Evolutionary conservation across 2,797 vertebrate genomes (phyloP).

Genomic region (Hylomyscus alleni): DNA sequence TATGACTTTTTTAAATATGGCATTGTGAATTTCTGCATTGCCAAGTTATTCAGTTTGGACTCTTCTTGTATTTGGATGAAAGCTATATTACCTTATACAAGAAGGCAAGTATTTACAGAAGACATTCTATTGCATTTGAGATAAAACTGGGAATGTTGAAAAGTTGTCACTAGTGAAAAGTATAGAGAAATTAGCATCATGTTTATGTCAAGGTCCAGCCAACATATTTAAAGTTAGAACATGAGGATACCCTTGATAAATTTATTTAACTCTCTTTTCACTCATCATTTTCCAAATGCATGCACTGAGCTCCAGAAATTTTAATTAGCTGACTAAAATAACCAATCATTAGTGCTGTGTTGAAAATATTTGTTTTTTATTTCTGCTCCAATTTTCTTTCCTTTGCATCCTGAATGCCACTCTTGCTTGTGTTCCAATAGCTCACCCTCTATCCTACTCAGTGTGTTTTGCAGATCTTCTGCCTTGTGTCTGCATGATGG

Average conservation of each 20-base stretch:
- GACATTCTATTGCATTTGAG: background rate
- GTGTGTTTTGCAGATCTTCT: background rate
- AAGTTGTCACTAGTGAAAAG: background rate
- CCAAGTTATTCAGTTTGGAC: background rate
- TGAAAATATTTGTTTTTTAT: conserved; percentile 19
- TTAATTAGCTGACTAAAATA: background rate
- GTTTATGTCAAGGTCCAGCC: background rate
- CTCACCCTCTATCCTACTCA: background rate
- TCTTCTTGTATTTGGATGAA: background rate
- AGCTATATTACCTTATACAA: background rate
- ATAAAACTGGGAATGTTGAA: background rate
- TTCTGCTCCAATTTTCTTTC: conserved; percentile 46
- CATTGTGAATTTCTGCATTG: background rate
- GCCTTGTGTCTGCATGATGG: background rate
- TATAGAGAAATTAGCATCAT: background rate
- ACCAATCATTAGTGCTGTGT: background rate
- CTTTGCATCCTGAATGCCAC: background rate
- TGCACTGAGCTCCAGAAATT: background rate
- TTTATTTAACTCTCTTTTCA: conserved; percentile 27
- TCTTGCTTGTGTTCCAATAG: background rate
- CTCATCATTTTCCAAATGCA: background rate
- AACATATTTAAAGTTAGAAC: background rate
- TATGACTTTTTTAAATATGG: conserved; percentile 14
- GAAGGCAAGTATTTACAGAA: background rate
- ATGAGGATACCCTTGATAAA: background rate